Base-by-base conservation (phyloP, 2,113 vertebrate genomes). In the Anhinga anhinga region DNA sequence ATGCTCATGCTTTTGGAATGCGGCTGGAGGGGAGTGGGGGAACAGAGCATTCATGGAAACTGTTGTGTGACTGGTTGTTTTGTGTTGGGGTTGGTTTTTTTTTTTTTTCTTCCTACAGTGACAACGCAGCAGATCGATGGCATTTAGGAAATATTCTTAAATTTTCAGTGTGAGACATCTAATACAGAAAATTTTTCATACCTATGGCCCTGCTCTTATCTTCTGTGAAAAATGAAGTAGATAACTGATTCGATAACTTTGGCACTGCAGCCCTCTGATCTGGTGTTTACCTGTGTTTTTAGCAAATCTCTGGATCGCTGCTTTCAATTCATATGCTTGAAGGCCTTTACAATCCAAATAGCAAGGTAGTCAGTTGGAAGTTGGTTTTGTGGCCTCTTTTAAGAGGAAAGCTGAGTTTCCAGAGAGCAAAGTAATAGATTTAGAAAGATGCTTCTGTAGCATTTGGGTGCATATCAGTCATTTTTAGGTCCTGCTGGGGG, bases 1-100 rank as follows among this genome's bases (percentile, higher is more conserved):
- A 72, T 86, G 82, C 58, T 95, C 93, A 69, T 72, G 62, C 52
- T 53, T 90, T 82, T 83, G 74, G 85, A 88, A 96, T 94, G 74
- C 3, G 3, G 9, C 3, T 82, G 38, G 23, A n/a, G 58, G 63
- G 40, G 29, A 69, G 30, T 22, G 7, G 26, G 59, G 50, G 63
- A 71, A 32, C 40, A 53, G 52, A n/a, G 11, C 34, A 26, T 19
- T 91, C n/a, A 4, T 40, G 61, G 63, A 79, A 84, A 63, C 58
- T 52, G 30, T 59, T 55, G 36, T 78, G 73, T 91, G 87, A 63
- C 69, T 89, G 50, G 10, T 90, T 73, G 9, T 29, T 44, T 65
- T 56, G 30, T 6, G 47, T 86, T 20, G 16, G 12, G 44, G 44
- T 44, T 45, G 44, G 44, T 6, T 15, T 45, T 17, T 45, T 42